Base-by-base conservation (phyloP, 2,797 vertebrate genomes). In the Hyperoplus lanceolatus region DNA sequence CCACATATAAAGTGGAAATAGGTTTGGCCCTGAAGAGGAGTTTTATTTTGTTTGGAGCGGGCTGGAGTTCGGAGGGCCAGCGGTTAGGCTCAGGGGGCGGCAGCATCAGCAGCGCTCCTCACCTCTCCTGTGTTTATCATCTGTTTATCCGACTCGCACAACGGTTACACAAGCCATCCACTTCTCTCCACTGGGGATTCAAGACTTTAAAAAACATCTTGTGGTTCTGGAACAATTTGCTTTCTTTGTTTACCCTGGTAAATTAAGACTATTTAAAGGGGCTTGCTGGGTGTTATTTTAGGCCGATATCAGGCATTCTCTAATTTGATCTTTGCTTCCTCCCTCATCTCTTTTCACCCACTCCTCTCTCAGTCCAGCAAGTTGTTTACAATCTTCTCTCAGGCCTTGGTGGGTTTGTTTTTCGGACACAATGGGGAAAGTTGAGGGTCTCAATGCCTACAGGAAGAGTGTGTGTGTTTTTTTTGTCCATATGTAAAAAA, bases 31-130 rank as follows among this genome's bases (percentile, higher is more conserved):
- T 51, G 3, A 77, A 65, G 80, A 87, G 69, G 66, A 70, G 57
- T 48, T 82, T 59, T 87, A 70, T 90, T 92, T 80, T 72, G 51
- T 81, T 84, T 91, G 89, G 84, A 89, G 74, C 46, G 9, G 77
- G 36, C 29, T 6, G 21, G 11, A 38, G 65, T 64, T 79, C 43
- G 58, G 73, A 46, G 63, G 49, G 70, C 66, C 73, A 69, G 56
- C 5, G 21, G 18, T 55, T 70, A 79, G 38, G 65, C 66, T 73
- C 83, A 8, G 57, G 70, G 74, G 83, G 75, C 50, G 38, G 68
- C 50, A 67, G 66, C 51, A 60, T 79, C 73, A 83, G 75, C 85
- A 46, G 39, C 4, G 11, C 60, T 80, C 73, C 73, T 81, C 74
- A 71, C 79, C 43, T 87, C 78, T 73, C 16, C 70, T 70, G 15